Percentiles rank a stretch among this genome's conserved stretches.
These are phyloP conservation scores for Trichacis sp. DNA, from an alignment of 2,888 invertebrate genomes.

Conservation along the genomic window DNA sequence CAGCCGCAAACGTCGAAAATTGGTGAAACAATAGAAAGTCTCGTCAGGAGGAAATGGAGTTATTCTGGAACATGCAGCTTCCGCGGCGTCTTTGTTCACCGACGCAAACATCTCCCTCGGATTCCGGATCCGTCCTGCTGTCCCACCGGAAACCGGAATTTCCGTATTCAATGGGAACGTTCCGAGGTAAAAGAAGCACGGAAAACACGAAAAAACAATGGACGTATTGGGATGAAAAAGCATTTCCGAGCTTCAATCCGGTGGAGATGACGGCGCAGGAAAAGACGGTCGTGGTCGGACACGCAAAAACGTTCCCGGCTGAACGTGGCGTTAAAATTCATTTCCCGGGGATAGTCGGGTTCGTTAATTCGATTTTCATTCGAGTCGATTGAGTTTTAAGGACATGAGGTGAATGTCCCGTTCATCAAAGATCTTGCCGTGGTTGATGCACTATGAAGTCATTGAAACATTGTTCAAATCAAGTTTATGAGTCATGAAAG, in stretches of 20 bases:
- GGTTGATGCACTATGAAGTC: no score
- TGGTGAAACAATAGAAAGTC: constrained; percentile 43
- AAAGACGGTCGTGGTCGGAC: background rate
- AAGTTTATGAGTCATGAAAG: background rate
- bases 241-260: background rate
- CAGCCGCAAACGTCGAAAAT: constrained; percentile 39
- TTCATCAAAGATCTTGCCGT: no score
- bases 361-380: background rate
- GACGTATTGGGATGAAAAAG: background rate
- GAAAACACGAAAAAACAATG: background rate
- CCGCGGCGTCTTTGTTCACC: constrained; percentile 37
- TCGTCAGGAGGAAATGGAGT: constrained; percentile 41
- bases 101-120: constrained; percentile 27
- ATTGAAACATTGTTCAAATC: no score
- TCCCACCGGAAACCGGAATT: constrained; percentile 40
- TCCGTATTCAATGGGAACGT: constrained; percentile 40
- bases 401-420: no score
- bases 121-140: constrained; percentile 37
- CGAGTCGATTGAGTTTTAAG: no score
- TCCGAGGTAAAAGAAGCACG: constrained; percentile 22
- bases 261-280: background rate
- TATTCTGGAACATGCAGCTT: constrained; percentile 41
- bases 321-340: no score
- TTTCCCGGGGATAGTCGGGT: background rate
- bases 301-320: background rate